Evolutionary conservation across 1,140 invertebrate species (phyloP), one percentile per base, ranked within the genome.

Genomic region (Anthonomus grandis): DNA sequence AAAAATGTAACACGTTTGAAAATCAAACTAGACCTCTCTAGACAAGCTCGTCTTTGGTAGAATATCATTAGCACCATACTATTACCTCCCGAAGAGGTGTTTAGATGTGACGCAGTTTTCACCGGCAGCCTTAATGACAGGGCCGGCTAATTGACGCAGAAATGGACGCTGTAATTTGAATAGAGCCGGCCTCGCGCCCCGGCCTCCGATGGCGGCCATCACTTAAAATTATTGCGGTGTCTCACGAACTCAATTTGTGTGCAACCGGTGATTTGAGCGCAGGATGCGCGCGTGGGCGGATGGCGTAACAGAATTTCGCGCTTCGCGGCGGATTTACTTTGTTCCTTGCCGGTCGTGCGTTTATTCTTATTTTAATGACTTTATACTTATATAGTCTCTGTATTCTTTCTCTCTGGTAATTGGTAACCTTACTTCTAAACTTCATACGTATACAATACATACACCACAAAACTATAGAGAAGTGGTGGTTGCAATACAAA

Each of bases 181-280:
- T 57, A 47, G 53, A 59, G 48, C 45, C 50, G 37, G 60, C 60
- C 65, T 60, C 64, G 46, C 60, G 39, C 57, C 36, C 3, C 36
- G 3, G 36, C 36, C n/a, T n/a, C n/a, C n/a, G n/a, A 34, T 64
- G 62, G 66, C 57, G 57, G 65, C 62, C 54, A 39, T 37, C 58
- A 62, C 55, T 65, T 69, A 67, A 65, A 65, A 69, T 69, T 65
- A 65, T 62, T 67, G 59, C 65, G 62, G 65, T 65, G 64, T 66
- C 63, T 67, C 67, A 68, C 66, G 67, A 65, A 68, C 64, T 68
- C 67, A 67, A 68, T 68, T 64, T 67, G 60, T 66, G 50, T 59
- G 60, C 64, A 64, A 68, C 64, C 63, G 64, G 52, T 68, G 57
- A 64, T 68, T 68, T 64, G 50, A 60, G 56, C 50, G 57, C 17